Conservation (phyloP, 2,797 vertebrate genomes). For the Capromys pilorides region DNA sequence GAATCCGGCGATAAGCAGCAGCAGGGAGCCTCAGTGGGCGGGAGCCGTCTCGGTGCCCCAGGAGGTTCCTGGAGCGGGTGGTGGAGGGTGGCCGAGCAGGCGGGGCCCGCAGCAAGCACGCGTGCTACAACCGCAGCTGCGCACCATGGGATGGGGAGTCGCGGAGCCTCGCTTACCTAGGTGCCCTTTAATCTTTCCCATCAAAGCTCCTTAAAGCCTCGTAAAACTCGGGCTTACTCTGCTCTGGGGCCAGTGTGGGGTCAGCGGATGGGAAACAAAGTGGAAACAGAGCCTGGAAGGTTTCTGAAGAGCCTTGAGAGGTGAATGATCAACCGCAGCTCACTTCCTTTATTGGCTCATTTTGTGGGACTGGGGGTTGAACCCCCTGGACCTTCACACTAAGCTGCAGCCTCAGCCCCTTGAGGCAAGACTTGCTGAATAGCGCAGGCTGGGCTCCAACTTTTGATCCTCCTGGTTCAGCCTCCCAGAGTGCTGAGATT, state of each 20-base stretch:
- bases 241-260: neutral
- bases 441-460: neutral
- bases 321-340: neutral
- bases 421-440: neutral
- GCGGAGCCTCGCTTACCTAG: accelerated
- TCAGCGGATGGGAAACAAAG: neutral
- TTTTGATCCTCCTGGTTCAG: neutral
- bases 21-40: neutral
- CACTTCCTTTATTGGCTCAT: neutral
- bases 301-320: neutral
- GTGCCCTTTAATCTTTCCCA: neutral
- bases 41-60: accelerated
- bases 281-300: neutral
- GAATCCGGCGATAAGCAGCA: neutral
- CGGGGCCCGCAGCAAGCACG: accelerated
- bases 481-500: neutral
- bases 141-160: accelerated
- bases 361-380: neutral
- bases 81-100: neutral
- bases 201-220: neutral
- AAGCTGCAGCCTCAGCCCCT: neutral
- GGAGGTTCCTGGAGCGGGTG: accelerated
- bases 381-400: too few relatives aligned
- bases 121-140: accelerated
- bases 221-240: neutral